Conservation (phyloP, 2,888 invertebrate genomes). For the Diachrysia chrysitis region DNA sequence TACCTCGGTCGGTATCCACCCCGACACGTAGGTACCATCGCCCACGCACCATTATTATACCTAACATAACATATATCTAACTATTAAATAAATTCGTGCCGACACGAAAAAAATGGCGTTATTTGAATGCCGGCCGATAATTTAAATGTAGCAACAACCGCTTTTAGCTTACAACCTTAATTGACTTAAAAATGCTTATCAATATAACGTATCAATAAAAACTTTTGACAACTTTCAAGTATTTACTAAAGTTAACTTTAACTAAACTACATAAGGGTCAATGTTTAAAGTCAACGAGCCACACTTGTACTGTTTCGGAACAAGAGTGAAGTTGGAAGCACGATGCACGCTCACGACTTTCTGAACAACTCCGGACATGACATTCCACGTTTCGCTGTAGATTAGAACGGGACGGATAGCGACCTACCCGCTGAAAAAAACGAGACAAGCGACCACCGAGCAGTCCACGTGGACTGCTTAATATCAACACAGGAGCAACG, state of each 20-base stretch:
- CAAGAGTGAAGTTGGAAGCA: conserved; percentile 80
- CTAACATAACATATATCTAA: conserved; percentile 81
- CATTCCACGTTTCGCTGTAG: conserved; percentile 89
- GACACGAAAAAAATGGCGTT: conserved; percentile 89
- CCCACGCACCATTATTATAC: conserved; percentile 80
- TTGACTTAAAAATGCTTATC: conserved; percentile 90
- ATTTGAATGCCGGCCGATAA: conserved; percentile 89
- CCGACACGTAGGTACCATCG: conserved; percentile 63
- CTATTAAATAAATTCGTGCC: conserved; percentile 88
- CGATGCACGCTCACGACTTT: conserved; percentile 90
- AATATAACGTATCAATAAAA: conserved; percentile 73
- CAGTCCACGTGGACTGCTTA: conserved; percentile 89
- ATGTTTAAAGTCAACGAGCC: conserved; percentile 53
- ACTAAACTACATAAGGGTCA: conserved; percentile 54
- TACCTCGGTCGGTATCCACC: conserved; percentile 65
- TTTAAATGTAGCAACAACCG: conserved; percentile 90
- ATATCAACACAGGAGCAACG: conserved; percentile 89
- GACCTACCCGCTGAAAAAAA: conserved; percentile 85
- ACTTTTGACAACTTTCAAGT: conserved; percentile 57
- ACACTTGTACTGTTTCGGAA: conserved; percentile 75
- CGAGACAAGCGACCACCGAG: conserved; percentile 86
- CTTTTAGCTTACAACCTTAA: conserved; percentile 90
- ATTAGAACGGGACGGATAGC: conserved; percentile 88
- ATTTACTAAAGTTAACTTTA: conserved; percentile 67
- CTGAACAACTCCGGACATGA: conserved; percentile 89